These are phyloP conservation scores for Apteryx mantelli DNA, from an alignment of 2,113 vertebrate genomes.

Conservation along the genomic window DNA sequence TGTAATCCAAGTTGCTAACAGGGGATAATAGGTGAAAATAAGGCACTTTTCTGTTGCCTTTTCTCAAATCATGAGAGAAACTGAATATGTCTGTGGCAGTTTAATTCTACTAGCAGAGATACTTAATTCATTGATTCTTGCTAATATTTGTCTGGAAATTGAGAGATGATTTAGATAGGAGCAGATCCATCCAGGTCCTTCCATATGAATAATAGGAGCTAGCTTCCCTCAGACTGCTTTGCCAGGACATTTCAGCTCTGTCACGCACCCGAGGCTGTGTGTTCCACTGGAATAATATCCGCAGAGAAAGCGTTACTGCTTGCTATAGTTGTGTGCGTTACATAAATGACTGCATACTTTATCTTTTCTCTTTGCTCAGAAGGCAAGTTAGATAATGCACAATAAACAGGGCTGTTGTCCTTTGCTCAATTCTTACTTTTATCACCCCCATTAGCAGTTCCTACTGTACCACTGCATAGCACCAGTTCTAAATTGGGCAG, in stretches of 20 bases:
- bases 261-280: background rate
- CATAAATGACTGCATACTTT: background rate
- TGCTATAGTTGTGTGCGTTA: background rate
- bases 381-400: background rate
- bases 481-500: background rate
- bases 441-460: background rate
- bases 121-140: background rate
- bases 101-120: background rate
- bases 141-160: background rate
- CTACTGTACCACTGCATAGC: rapidly evolving
- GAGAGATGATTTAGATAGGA: background rate
- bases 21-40: background rate
- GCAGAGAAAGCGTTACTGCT: background rate
- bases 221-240: background rate
- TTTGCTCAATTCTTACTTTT: background rate
- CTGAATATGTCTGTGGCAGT: background rate
- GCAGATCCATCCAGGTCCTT: background rate
- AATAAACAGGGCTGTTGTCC: background rate
- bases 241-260: background rate
- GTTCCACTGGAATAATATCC: background rate
- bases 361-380: background rate
- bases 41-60: background rate
- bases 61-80: background rate
- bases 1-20: background rate
- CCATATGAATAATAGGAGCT: background rate